Evolutionary conservation across 2,888 invertebrate species (phyloP).

Genomic region (Lucinisca nassula): DNA sequence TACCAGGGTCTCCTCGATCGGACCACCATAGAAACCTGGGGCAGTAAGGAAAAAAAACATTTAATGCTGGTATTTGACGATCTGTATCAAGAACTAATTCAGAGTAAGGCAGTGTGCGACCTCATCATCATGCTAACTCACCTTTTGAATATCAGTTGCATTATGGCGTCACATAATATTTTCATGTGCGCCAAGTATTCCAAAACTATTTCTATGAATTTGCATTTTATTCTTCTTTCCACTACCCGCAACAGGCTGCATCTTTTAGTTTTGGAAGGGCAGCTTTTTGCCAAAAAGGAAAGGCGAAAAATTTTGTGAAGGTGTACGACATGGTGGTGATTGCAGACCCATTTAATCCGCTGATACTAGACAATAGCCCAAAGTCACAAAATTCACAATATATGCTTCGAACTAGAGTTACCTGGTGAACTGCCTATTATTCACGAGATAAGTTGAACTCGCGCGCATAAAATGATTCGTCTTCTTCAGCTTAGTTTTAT

Average conservation of each 20-base stretch:
- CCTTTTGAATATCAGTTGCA: slow-evolving; percentile 1
- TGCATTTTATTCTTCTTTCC: slow-evolving; percentile 19
- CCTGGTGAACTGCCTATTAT: not conserved
- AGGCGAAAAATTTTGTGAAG: slow-evolving; percentile 5
- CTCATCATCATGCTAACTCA: not conserved
- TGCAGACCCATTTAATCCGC: slow-evolving; percentile 4
- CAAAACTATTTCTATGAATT: slow-evolving; percentile 20
- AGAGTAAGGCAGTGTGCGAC: slow-evolving; percentile 9
- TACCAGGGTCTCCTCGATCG: not conserved
- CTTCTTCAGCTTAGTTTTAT: too few relatives aligned
- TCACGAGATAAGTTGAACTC: not conserved
- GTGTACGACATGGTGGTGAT: slow-evolving; percentile 1
- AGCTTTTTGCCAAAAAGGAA: slow-evolving; percentile 13
- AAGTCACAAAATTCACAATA: not conserved
- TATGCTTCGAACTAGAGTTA: not conserved
- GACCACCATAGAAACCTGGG: not conserved
- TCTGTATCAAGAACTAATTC: not conserved
- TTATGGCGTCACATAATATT: slow-evolving; percentile 11
- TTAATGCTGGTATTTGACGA: slow-evolving; percentile 11
- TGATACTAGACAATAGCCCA: slow-evolving; percentile 11
- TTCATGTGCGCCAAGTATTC: slow-evolving; percentile 29
- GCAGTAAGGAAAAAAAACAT: not conserved
- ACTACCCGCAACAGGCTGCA: slow-evolving; percentile 12
- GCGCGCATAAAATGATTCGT: too few relatives aligned
- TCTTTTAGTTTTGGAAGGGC: not conserved